phyloP scores from a whole-genome alignment of 2,113 vertebrate species.

The Haliaeetus leucogaster region DNA sequence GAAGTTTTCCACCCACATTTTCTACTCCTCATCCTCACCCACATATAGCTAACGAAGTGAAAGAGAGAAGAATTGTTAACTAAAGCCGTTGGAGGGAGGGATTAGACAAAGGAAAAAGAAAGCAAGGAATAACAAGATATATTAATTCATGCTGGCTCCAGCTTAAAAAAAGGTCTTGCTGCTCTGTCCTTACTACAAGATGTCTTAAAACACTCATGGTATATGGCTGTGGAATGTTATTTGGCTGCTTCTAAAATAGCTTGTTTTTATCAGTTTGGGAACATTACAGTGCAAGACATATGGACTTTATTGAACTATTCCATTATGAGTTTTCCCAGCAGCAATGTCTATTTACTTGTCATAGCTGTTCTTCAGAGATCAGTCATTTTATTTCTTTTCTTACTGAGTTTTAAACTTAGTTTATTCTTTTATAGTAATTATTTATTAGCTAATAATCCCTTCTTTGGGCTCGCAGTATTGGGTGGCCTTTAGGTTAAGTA shows the following conservation, averaged over 20 bases:
- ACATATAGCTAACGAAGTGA: conserved; percentile 32
- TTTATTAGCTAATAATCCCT: conserved; percentile 46
- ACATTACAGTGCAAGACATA: neutral
- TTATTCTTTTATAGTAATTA: conserved; percentile 17
- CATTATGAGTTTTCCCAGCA: conserved; percentile 20
- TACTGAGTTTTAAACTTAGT: neutral
- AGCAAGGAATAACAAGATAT: neutral
- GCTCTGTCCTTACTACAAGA: conserved; percentile 16
- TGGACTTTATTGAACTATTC: neutral
- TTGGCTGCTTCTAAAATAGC: conserved; percentile 41
- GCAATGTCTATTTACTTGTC: neutral
- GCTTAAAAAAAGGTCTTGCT: neutral
- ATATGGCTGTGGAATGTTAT: conserved; percentile 44
- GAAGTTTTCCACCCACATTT: conserved; percentile 36
- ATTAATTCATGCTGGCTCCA: conserved; percentile 28
- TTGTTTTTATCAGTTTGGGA: neutral
- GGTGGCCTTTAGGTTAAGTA: conserved; percentile 11
- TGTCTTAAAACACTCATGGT: conserved; percentile 43
- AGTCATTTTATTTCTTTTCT: conserved; percentile 4
- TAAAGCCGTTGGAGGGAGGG: neutral
- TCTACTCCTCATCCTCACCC: conserved; percentile 19
- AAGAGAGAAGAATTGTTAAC: conserved; percentile 22
- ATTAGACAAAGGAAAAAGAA: conserved; percentile 20
- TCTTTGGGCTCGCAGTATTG: neutral
- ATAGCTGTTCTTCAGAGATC: neutral